These are phyloP conservation scores for Endomychus coccineus DNA, from an alignment of 2,888 invertebrate genomes.

Conservation along the genomic window DNA sequence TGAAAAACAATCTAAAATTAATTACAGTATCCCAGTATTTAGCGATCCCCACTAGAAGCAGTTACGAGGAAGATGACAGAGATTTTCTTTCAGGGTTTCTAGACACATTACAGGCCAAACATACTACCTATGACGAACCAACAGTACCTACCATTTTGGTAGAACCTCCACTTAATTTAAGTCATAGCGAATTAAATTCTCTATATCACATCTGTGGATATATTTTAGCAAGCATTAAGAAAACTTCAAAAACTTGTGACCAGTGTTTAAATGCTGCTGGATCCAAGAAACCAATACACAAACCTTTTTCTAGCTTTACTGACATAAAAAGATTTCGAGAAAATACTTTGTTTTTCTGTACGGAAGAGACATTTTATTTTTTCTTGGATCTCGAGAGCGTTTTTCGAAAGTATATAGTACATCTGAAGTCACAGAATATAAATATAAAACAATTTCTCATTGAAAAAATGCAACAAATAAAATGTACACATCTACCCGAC, in stretches of 20 bases:
- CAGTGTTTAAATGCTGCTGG: slow-evolving; percentile 11
- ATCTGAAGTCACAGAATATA: slow-evolving; percentile 11
- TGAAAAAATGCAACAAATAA: slow-evolving; percentile 6
- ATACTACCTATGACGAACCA: slow-evolving; percentile 10
- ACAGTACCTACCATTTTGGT: slow-evolving; percentile 4
- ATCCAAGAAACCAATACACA: slow-evolving; percentile 9
- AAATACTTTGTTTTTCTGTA: slow-evolving; percentile 12
- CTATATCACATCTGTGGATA: slow-evolving; percentile 19
- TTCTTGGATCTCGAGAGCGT: slow-evolving; percentile 12
- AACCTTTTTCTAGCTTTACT: slow-evolving; percentile 11
- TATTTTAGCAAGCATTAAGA: slow-evolving; percentile 10
- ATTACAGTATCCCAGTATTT: slow-evolving; percentile 8
- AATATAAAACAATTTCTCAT: slow-evolving; percentile 11
- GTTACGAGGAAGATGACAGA: slow-evolving; percentile 20
- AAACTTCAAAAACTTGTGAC: slow-evolving; percentile 13
- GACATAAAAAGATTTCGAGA: slow-evolving; percentile 7
- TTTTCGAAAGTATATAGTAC: slow-evolving; percentile 13
- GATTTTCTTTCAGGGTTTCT: slow-evolving; percentile 20
- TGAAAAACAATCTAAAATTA: slow-evolving; percentile 8
- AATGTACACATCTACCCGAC: slow-evolving; percentile 9
- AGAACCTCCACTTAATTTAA: slow-evolving; percentile 13
- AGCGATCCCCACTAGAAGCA: slow-evolving; percentile 11
- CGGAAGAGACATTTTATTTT: slow-evolving; percentile 9
- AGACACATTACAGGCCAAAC: slow-evolving; percentile 9
- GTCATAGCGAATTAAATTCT: slow-evolving; percentile 20